Base-by-base conservation (phyloP, 2,797 vertebrate species). In the Neostethus bicornis region DNA sequence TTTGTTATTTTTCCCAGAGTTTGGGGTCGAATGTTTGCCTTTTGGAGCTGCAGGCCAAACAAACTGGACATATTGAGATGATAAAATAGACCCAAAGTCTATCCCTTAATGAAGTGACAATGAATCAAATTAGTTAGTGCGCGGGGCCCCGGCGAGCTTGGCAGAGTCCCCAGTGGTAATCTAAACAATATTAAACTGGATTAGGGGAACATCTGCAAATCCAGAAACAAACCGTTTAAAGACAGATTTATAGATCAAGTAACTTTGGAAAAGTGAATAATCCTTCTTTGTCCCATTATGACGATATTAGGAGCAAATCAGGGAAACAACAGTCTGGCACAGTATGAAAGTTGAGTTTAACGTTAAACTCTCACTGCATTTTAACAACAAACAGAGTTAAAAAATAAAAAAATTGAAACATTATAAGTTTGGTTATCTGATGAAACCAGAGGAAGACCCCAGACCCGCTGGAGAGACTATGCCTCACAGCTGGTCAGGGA, bases 131-230 rank as follows among this genome's bases (percentile, higher is more conserved):
- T 28, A 47, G 34, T 46, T 26, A 25, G 42, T 25, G 52, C 14
- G 26, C 63, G 54, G 39, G 50, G 28, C n/a, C 51, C 26, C 42
- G 35, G 21, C 29, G 32, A 46, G 43, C 45, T 69, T 20, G 5
- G 54, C 60, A 42, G 46, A 62, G 46, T 60, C 45, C 31, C 32
- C 26, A 1, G 16, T 1, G 1, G 31, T 43, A 58, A 66, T 79
- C 54, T 56, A 56, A 71, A 67, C 60, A 84, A 46, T 45, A 17
- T 20, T 31, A 46, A 67, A 42, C n/a, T 43, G 61, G 45, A 58
- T 55, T 58, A 68, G 66, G 62, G 66, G 13, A 62, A 46, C 28
- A 43, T 60, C 35, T 62, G 52, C 70, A 51, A 67, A 54, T 29
- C n/a, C 38, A 58, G 41, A 47, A 61, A 70, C 48, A 64, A 12